Evolutionary conservation across 2,113 vertebrate species (phyloP), one percentile per base, ranked within the genome.

Genomic region (Pampusana beccarii): DNA sequence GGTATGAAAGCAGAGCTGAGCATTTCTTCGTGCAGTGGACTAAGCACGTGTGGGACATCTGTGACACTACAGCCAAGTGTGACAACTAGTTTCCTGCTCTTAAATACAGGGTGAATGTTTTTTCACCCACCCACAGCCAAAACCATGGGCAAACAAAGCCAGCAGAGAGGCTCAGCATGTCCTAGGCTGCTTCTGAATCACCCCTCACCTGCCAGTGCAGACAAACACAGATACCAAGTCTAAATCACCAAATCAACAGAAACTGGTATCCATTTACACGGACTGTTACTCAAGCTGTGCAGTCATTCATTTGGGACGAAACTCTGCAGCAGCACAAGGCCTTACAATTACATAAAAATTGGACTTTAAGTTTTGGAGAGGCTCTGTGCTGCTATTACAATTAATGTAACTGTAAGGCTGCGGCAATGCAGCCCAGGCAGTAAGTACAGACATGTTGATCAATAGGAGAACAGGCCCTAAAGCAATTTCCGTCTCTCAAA

Each of bases 401-500:
- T 9, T n/a, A 26, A 34, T 56, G 80, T 2, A 23, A 46, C 48
- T 29, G 15, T 14, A 8, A 42, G 80, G 86, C 84, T 51, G 81
- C 12, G 53, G 71, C 92, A 79, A 8, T 2, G 25, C 77, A 66
- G 83, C 56, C 46, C 64, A 5, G 70, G n/a, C 86, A 80, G 72
- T 3, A 50, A 86, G 86, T 69, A 78, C 56, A 84, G 80, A 42
- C 5, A 0, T 28, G 86, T 31, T 2, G 26, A 96, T 95, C 86
- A 31, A 75, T 50, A 92, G 38, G 50, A 84, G 51, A 95, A 74
- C 80, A 74, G 53, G 31, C 34, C 77, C 77, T 75, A 74, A 88
- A 95, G 86, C 34, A 44, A 64, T 81, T 89, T 48, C 80, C 93
- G 89, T 92, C 93, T 65, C 56, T 93, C 89, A 92, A 94, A 95